These are phyloP conservation scores for Hydrophis major DNA, from an alignment of 2,797 vertebrate species.

Conservation along the genomic window DNA sequence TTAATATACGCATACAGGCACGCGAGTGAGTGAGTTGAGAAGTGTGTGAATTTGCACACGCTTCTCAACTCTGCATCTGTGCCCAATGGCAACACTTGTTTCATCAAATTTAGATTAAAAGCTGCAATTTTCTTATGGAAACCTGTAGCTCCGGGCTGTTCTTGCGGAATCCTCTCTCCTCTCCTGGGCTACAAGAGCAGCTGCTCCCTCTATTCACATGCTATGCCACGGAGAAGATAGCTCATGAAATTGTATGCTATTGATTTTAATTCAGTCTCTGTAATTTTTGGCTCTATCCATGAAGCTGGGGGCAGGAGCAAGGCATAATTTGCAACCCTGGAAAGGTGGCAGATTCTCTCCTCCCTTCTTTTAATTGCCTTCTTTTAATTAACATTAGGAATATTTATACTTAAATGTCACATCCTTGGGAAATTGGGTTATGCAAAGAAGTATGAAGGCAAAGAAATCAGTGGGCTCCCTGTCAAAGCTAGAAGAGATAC, in stretches of 20 bases:
- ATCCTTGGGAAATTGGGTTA: slow-evolving; percentile 9
- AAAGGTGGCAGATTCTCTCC: neutral
- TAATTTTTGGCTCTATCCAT: neutral
- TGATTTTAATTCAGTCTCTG: neutral
- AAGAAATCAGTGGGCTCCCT: neutral
- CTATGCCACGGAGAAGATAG: neutral
- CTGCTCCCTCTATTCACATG: neutral
- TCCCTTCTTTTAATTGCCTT: neutral
- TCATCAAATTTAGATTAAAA: slow-evolving; percentile 36
- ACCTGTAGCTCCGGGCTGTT: neutral
- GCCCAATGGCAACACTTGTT: neutral
- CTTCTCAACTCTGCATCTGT: neutral
- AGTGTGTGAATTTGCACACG: neutral
- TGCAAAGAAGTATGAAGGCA: neutral
- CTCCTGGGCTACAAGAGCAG: neutral
- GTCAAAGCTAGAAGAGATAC: neutral
- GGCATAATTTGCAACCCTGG: neutral
- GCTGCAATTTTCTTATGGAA: neutral
- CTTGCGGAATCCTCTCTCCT: neutral
- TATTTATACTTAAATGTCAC: slow-evolving; percentile 20
- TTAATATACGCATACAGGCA: neutral
- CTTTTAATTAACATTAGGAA: neutral
- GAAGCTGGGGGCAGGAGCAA: neutral
- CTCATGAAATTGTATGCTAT: neutral
- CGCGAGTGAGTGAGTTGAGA: neutral